phyloP scores from a whole-genome alignment of 2,113 vertebrate genomes.

The Onychorhynchus coronatus region DNA sequence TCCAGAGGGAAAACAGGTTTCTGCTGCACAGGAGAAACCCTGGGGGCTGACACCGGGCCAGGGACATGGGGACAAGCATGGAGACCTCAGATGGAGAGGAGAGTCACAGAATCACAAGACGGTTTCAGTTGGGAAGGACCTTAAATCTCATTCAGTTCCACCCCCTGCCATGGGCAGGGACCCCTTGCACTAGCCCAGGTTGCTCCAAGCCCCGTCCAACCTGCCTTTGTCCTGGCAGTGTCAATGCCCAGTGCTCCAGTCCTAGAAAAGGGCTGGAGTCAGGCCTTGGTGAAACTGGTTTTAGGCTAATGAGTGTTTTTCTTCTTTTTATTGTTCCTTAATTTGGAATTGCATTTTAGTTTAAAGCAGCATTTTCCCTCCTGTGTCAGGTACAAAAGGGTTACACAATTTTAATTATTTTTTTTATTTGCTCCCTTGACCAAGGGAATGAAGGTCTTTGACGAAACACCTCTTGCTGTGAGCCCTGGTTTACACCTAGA shows the following conservation, averaged over 20 bases:
- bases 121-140: not conserved
- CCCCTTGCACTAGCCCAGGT: not conserved
- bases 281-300: not conserved
- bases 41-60: not conserved
- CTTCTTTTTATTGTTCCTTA: not conserved
- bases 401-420: not conserved
- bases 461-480: not conserved
- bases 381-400: not conserved
- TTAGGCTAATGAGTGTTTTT: not conserved
- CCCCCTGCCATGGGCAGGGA: not conserved
- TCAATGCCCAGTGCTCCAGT: not conserved
- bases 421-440: not conserved
- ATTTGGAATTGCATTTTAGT: not conserved
- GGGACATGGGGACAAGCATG: not conserved
- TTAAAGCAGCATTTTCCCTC: not conserved
- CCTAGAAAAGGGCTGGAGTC: not conserved
- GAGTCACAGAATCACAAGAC: not conserved
- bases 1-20: not conserved
- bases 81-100: not conserved
- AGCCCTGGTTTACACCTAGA: not conserved
- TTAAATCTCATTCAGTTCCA: not conserved
- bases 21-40: not conserved
- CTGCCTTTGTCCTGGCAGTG: not conserved
- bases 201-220: not conserved
- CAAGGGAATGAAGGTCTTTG: not conserved